These are phyloP conservation scores for Acomys russatus DNA, from an alignment of 2,797 vertebrate species.

Conservation along the genomic window DNA sequence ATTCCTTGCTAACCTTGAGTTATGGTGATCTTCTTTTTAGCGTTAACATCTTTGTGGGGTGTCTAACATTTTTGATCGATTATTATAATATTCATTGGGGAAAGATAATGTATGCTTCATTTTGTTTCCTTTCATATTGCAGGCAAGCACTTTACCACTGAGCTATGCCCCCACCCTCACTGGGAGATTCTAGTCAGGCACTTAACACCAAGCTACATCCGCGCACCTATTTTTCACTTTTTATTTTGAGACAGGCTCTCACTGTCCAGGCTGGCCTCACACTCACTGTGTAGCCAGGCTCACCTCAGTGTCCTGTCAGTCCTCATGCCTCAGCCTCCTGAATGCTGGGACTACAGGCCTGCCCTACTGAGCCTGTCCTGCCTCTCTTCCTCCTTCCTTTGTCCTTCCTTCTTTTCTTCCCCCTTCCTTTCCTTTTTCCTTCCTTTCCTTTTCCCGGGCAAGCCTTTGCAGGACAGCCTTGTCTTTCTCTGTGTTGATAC, in stretches of 20 bases:
- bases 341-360: too few relatives aligned
- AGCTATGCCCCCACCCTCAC: background rate
- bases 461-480: background rate
- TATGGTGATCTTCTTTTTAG: background rate
- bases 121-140: background rate
- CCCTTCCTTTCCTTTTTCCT: background rate
- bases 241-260: background rate
- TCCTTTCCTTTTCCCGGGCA: background rate
- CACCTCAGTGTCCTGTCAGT: background rate
- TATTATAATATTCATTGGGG: constrained; percentile 4
- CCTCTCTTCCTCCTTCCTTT: background rate
- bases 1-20: constrained; percentile 31
- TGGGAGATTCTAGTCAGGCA: background rate
- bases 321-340: background rate
- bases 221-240: background rate
- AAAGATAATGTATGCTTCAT: background rate
- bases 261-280: background rate
- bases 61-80: background rate
- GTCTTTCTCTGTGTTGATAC: background rate
- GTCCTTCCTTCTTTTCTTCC: rapidly evolving
- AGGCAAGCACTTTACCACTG: background rate
- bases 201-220: background rate
- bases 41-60: background rate
- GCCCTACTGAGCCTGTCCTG: background rate
- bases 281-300: background rate